Evolutionary conservation across 2,888 invertebrate genomes (phyloP), one percentile per base, ranked within the genome.

Genomic region (Hybos culiciformis): DNA sequence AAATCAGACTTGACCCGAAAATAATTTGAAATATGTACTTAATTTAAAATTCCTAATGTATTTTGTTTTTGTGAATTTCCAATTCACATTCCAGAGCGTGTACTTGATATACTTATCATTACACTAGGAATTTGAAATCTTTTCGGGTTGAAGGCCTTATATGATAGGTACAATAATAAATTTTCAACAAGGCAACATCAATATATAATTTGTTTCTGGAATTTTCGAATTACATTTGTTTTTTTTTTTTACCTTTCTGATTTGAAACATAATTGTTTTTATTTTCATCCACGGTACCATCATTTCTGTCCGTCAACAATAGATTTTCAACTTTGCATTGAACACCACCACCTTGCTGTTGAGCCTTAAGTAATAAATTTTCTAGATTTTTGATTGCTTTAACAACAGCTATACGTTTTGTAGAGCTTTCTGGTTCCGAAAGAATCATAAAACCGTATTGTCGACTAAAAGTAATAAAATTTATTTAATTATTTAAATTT

Each of bases 371-470:
- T 53, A 88, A 70, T 78, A 88, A 84, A 49, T 83, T 75, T 61
- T 91, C 90, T 53, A 91, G 68, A 63, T 85, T 83, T 58, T 82
- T 83, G 44, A 90, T 81, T 45, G 88, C 88, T 72, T 80, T 86
- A 44, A 84, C 75, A 26, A 93, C 79, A 50, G 92, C 70, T 37
- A 78, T 75, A 60, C 85, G 79, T 53, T 87, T 86, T 58, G 80
- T 77, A 12, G 75, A 72, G 73, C 91, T 85, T 63, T 90, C 90
- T 39, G 80, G 73, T 44, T 78, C 75, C 56, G 81, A 80, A 37
- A 92, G 67, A 58, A 87, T 83, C 47, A 93, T 68, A 62, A 90
- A 91, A 34, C 93, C 93, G 73, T 86, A 93, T 59, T 87, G 84
- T 19, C 88, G 87, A 63, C 93, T 93, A 71, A 49, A 75, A 53